Conservation (phyloP, 2,113 vertebrate genomes). For the Myotis brandtii region DNA sequence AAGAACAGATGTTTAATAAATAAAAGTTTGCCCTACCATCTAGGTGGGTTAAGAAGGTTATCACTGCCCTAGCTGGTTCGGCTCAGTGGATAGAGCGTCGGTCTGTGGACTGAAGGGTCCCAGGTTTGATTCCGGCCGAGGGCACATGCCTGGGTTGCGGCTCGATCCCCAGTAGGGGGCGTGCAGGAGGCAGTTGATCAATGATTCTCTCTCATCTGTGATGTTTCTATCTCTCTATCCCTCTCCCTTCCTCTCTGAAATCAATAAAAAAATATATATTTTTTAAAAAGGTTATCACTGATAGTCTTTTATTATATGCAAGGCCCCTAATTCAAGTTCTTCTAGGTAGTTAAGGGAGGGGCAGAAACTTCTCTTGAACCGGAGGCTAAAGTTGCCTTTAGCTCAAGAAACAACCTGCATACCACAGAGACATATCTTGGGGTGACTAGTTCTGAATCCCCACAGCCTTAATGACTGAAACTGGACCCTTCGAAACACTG, state of each 20-base stretch:
- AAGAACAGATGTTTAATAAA: not conserved
- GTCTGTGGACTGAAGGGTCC: too few species aligned
- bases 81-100: not conserved
- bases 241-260: not conserved
- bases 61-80: not conserved
- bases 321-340: not conserved
- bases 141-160: too few species aligned
- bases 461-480: not conserved
- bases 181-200: not conserved
- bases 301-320: too few species aligned
- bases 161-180: too few species aligned
- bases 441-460: not conserved
- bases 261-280: too few species aligned
- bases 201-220: not conserved
- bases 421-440: not conserved
- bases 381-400: not conserved
- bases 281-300: not conserved
- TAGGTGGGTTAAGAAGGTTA: too few species aligned
- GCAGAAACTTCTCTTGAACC: not conserved
- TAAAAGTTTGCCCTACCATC: not conserved
- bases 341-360: not conserved
- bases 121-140: too few species aligned
- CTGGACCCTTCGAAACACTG: not conserved
- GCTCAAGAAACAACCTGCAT: not conserved
- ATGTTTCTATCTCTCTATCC: not conserved